Percentiles rank a stretch among this genome's conserved stretches.
phyloP scores from a whole-genome alignment of 2,888 invertebrate species.

The Agonopterix alstromeriana region DNA sequence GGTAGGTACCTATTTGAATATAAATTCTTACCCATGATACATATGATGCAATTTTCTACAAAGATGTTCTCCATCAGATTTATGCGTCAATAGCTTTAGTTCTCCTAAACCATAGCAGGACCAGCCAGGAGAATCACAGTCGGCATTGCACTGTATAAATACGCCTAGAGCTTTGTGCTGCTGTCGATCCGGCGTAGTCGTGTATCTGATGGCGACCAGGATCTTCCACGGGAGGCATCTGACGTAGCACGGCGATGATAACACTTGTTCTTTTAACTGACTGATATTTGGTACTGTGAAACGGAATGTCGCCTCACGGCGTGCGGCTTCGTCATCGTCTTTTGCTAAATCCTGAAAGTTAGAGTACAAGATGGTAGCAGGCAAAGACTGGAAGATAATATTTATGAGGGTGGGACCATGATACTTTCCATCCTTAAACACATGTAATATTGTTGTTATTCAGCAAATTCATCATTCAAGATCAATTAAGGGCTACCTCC shows the following conservation, averaged over 20 bases:
- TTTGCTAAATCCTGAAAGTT: constrained; percentile 57
- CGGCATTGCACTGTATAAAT: constrained; percentile 96
- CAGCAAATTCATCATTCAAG: too few species aligned
- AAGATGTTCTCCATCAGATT: constrained; percentile 87
- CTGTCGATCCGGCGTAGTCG: constrained; percentile 84
- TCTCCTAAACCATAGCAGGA: constrained; percentile 98
- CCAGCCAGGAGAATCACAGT: constrained; percentile 97
- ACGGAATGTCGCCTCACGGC: constrained; percentile 95
- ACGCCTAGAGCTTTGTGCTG: constrained; percentile 86
- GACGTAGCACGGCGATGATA: constrained; percentile 94
- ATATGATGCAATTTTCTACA: constrained; percentile 94
- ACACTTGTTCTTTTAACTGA: constrained; percentile 86
- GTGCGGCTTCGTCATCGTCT: constrained; percentile 86
- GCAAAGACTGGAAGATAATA: too few species aligned
- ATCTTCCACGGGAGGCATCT: constrained; percentile 99
- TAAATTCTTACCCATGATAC: constrained; percentile 85
- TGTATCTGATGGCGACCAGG: constrained; percentile 91
- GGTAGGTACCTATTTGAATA: too few species aligned
- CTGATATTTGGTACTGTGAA: constrained; percentile 92
- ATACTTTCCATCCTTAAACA: too few species aligned
- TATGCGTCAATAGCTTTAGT: constrained; percentile 90
- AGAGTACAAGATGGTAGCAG: neutral
- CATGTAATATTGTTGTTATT: too few species aligned
- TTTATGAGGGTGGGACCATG: too few species aligned
- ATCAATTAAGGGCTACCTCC: too few species aligned